phyloP scores from a whole-genome alignment of 2,113 vertebrate species.

The Pipa parva region DNA sequence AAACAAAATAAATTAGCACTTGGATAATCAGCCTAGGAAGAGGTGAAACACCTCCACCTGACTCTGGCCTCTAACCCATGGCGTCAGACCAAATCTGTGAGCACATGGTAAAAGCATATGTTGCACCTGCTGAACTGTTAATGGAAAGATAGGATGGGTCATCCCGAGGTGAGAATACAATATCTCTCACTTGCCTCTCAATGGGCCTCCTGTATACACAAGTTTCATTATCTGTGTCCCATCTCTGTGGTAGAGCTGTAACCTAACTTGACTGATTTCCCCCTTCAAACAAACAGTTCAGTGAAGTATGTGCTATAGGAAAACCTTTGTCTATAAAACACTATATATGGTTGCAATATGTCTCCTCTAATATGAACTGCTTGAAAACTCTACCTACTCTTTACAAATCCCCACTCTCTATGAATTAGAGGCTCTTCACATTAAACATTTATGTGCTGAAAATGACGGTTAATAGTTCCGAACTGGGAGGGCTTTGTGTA shows the following conservation, averaged over 20 bases:
- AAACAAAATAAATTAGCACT: slow-evolving; percentile 82
- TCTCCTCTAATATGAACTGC: no score
- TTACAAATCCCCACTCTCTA: no score
- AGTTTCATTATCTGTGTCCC: slow-evolving; percentile 79
- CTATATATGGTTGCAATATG: no score
- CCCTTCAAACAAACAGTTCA: slow-evolving; percentile 11
- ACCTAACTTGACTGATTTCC: slow-evolving; percentile 32
- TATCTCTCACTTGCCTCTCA: slow-evolving; percentile 64
- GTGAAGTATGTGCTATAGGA: neutral
- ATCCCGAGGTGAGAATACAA: slow-evolving; percentile 64
- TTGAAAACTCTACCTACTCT: no score
- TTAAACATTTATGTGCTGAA: no score
- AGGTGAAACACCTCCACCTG: slow-evolving; percentile 81
- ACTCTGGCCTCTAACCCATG: slow-evolving; percentile 76
- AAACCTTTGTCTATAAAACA: no score
- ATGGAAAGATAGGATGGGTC: slow-evolving; percentile 79
- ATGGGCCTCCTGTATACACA: slow-evolving; percentile 82
- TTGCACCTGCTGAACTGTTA: slow-evolving; percentile 93
- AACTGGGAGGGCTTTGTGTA: no score
- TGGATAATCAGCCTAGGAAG: slow-evolving; percentile 84
- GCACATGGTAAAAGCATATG: slow-evolving; percentile 70
- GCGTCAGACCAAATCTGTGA: slow-evolving; percentile 78
- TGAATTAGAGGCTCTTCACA: no score
- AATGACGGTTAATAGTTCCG: no score
- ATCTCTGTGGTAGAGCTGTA: neutral